Base-by-base conservation (phyloP, 2,797 vertebrate genomes). In the Gambelia wislizenii region DNA sequence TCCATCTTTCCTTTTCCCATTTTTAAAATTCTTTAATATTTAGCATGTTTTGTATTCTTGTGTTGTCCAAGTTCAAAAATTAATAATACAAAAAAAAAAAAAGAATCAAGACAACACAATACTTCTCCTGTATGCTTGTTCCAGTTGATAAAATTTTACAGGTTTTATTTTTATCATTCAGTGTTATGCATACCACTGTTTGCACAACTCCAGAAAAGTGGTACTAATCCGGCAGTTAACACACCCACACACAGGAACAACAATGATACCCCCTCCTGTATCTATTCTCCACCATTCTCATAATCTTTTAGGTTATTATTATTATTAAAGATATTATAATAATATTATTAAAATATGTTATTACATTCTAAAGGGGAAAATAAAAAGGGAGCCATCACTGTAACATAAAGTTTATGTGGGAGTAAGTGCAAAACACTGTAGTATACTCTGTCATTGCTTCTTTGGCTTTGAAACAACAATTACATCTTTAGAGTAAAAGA, bases 361-460 rank as follows among this genome's bases (percentile, higher is more conserved):
- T 72, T 76, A 47, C 33, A 47, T 82, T 87, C 74, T 30, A 44
- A 74, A 74, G 20, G 25, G 33, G 6, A 16, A 47, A 27, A 74
- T 56, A 54, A 69, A 79, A 87, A 56, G n/a, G 22, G 6, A 13
- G 27, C 64, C 44, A 83, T 12, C 9, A 49, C 30, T 25, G 30
- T 59, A 61, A 39, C 44, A 42, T 49, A 20, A 42, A 47, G 1
- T 74, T 76, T 33, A 56, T 36, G 78, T 82, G n/a, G 67, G 70
- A 39, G 33, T 30, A 49, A 59, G 52, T 85, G 67, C n/a, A 64
- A 81, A 89, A 80, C 67, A 85, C 33, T 49, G 20, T 84, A 80
- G 83, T 85, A 78, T 92, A 44, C 91, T 93, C 81, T 91, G 79
- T 94, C 90, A 93, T 93, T 95, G 54, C 77, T 93, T 91, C 76